A percentile compares a stretch with the other conserved stretches of the same genome.
phyloP scores from a whole-genome alignment of 2,113 vertebrate species.

The Cottus gobio region DNA sequence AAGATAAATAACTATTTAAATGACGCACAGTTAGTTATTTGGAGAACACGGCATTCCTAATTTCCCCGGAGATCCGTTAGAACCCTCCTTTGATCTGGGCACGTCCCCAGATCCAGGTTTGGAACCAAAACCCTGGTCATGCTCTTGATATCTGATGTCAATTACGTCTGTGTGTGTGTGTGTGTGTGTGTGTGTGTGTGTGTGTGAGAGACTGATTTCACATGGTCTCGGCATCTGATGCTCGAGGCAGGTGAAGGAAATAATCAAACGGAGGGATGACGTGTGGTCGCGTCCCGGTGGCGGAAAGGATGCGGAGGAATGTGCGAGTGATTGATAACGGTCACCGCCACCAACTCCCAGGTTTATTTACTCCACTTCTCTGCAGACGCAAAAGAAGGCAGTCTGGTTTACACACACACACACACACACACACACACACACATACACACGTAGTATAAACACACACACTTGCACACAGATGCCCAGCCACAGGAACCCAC shows the following conservation, averaged over 20 bases:
- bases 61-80: background rate
- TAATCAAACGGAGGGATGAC: slow-evolving; percentile 74
- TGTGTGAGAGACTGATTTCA: slow-evolving; percentile 37
- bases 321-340: slow-evolving; percentile 78
- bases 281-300: slow-evolving; percentile 69
- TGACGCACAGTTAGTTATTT: background rate
- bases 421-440: slow-evolving; percentile 55
- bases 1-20: background rate
- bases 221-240: slow-evolving; percentile 40
- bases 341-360: slow-evolving; percentile 61
- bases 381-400: slow-evolving; percentile 67
- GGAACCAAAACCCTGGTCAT: slow-evolving; percentile 6
- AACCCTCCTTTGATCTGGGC: background rate
- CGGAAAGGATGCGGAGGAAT: slow-evolving; percentile 69
- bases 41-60: background rate
- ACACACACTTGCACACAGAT: slow-evolving; percentile 70
- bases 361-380: slow-evolving; percentile 80
- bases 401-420: slow-evolving; percentile 73
- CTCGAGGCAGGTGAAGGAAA: slow-evolving; percentile 80
- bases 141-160: slow-evolving; percentile 56
- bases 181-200: no score
- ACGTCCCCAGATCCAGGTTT: slow-evolving; percentile 13
- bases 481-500: slow-evolving; percentile 68
- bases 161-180: slow-evolving; percentile 32
- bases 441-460: slow-evolving; percentile 65